Evolutionary conservation across 2,113 vertebrate genomes (phyloP), one percentile per base, ranked within the genome.

Genomic region (Holacanthus passer): DNA sequence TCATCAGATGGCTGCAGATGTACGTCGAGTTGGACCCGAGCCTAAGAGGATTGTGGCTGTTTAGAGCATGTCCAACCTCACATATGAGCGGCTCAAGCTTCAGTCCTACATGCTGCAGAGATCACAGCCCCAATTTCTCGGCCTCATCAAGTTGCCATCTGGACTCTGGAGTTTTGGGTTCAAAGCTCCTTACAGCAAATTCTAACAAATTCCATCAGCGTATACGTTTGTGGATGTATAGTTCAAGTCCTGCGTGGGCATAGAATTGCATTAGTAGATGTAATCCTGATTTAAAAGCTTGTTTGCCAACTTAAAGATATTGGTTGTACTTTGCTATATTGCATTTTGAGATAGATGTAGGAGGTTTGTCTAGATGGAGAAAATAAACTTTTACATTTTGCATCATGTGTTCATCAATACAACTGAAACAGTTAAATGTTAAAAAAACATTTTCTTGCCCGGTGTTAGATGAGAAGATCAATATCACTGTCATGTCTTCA

Each of bases 31-130:
- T 90, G 88, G 89, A 84, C 84, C 73, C 47, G 71, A 81, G 81
- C 84, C 77, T 91, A 87, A 91, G 88, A 90, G 89, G 91, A 91
- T 90, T 91, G 78, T 2, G 7, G 53, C 68, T 1, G 70, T 67
- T 79, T 48, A 70, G 65, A 69, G 32, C 31, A 7, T 80, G 89
- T 48, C 59, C 74, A 19, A 79, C 31, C 41, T 24, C 76, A 52
- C 69, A 68, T 70, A 68, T 68, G 76, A 87, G 29, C 0, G 43
- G 45, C 52, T 62, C 73, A 75, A 79, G 82, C 70, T 64, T 81
- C 66, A 56, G 78, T 41, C 77, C 82, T 12, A 32, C 59, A 75
- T 70, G 37, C 64, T 11, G 13, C 45, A 60, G 29, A 73, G 74
- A 68, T 77, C 80, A 24, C 70, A 68, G 65, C 50, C 69, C 35